Conservation (phyloP, 2,888 invertebrate species). For the Campoletis raptor region DNA sequence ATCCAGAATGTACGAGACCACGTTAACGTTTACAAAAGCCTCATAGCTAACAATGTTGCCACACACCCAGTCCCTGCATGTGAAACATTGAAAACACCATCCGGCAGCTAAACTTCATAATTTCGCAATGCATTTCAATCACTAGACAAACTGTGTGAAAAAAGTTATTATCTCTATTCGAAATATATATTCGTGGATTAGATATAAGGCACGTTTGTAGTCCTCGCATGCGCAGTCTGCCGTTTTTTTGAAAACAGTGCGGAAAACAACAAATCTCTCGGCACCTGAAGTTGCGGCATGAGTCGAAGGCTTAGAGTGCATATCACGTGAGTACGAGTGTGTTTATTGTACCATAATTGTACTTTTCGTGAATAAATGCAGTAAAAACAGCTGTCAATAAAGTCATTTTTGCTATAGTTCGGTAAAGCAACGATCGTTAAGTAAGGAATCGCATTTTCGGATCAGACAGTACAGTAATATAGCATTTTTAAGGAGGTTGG, state of each 20-base stretch:
- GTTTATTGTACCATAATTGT: too few species aligned
- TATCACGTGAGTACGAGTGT: too few species aligned
- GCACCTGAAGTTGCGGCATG: too few species aligned
- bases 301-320: too few species aligned
- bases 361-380: too few species aligned
- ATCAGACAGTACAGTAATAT: too few species aligned
- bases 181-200: not conserved
- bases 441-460: too few species aligned
- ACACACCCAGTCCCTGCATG: not conserved
- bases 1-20: slow-evolving; percentile 25
- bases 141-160: not conserved
- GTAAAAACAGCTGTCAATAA: too few species aligned
- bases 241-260: not conserved
- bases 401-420: too few species aligned
- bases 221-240: not conserved
- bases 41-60: slow-evolving; percentile 21
- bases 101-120: slow-evolving; percentile 16
- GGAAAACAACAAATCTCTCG: too few species aligned
- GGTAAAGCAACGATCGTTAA: too few species aligned
- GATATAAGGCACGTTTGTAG: not conserved
- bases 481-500: too few species aligned
- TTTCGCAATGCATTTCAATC: slow-evolving; percentile 17
- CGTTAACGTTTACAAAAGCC: slow-evolving; percentile 39
- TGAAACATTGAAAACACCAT: not conserved
- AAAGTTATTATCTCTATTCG: not conserved